phyloP scores from a whole-genome alignment of 2,113 vertebrate species.

The Toxostoma redivivum region DNA sequence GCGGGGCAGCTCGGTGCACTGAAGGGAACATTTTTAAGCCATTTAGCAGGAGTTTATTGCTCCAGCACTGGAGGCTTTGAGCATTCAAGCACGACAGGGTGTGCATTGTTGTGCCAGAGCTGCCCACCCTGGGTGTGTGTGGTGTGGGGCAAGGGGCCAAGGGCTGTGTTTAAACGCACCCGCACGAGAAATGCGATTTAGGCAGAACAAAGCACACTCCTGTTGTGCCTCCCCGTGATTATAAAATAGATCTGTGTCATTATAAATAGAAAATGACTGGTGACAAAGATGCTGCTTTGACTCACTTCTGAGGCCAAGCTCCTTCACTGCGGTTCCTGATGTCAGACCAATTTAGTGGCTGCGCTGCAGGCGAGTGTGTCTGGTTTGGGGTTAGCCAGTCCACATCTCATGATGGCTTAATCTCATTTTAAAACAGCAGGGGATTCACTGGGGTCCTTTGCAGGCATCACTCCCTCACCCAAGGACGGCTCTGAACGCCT shows the following conservation, averaged over 20 bases:
- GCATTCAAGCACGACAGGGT: constrained; percentile 32
- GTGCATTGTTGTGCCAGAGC: constrained; percentile 21
- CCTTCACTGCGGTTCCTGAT: not conserved
- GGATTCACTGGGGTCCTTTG: not conserved
- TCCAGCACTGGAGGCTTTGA: not conserved
- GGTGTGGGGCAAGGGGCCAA: constrained; percentile 29
- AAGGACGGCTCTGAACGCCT: not conserved
- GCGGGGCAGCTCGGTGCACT: not conserved
- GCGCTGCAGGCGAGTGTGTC: not conserved
- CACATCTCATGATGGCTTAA: constrained; percentile 16
- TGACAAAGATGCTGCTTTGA: constrained; percentile 44
- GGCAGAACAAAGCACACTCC: constrained; percentile 49
- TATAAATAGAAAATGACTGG: constrained; percentile 58
- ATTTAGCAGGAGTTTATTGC: constrained; percentile 19
- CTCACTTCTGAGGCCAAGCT: constrained; percentile 10
- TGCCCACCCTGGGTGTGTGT: not conserved
- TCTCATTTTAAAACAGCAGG: constrained; percentile 21
- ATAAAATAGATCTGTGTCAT: constrained; percentile 41
- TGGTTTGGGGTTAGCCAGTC: not conserved
- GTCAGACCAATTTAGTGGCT: constrained; percentile 24
- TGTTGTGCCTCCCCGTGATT: constrained; percentile 44
- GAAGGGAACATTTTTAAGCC: not conserved
- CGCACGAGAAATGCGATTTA: constrained; percentile 28
- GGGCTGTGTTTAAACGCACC: not conserved
- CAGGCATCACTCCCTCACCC: not conserved